phyloP scores from a whole-genome alignment of 2,888 invertebrate species.

The Fissipunctia ypsillon region DNA sequence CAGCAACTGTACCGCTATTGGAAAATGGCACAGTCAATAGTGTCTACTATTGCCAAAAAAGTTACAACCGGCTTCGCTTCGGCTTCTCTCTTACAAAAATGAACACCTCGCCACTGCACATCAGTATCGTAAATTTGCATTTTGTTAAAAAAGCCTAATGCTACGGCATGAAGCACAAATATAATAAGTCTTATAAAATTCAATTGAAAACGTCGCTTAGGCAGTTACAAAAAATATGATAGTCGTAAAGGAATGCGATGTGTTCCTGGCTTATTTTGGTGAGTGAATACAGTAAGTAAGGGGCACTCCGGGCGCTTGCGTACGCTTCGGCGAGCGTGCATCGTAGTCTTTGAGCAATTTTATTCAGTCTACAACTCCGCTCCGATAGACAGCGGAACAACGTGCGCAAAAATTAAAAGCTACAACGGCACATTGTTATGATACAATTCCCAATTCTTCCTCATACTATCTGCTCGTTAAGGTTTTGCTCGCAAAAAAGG shows the following conservation, averaged over 20 bases:
- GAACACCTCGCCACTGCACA: no score
- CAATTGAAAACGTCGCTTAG: conserved; percentile 33
- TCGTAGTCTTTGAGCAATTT: conserved; percentile 67
- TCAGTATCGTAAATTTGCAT: background rate
- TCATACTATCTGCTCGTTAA: conserved; percentile 38
- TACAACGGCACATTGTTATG: conserved; percentile 46
- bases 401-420: conserved; percentile 49
- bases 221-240: conserved; percentile 40
- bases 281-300: conserved; percentile 64
- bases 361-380: conserved; percentile 61
- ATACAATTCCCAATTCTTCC: conserved; percentile 43
- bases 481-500: conserved; percentile 38
- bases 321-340: conserved; percentile 63
- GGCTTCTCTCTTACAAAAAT: no score
- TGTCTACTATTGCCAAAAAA: no score
- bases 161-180: conserved; percentile 10
- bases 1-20: no score
- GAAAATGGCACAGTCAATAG: no score
- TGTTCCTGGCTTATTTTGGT: conserved; percentile 57
- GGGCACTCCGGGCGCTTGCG: conserved; percentile 65
- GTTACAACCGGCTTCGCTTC: no score
- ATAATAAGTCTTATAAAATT: conserved; percentile 32
- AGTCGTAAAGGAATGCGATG: conserved; percentile 51
- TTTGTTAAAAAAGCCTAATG: background rate
- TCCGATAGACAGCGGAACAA: conserved; percentile 51